Evolutionary conservation across 2,113 vertebrate species (phyloP), one percentile per base, ranked within the genome.

Genomic region (Lagopus leucura): DNA sequence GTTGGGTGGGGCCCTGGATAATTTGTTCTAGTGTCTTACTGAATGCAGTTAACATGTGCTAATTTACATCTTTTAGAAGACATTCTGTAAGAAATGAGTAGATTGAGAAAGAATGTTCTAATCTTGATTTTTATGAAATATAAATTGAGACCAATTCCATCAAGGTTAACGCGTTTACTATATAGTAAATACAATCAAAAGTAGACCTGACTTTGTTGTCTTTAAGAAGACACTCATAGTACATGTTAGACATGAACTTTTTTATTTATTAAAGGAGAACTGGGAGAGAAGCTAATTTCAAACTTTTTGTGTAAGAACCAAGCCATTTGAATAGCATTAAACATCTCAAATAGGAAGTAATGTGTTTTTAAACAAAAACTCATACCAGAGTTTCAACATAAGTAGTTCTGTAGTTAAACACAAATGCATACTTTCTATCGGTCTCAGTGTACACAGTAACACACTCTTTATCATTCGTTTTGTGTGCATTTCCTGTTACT

Each of bases 381-480:
- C 5, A 0, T 4, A 2, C 8, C 10, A 60, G 91, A 86, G 24
- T 71, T 93, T 83, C 52, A 71, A 20, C 28, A 48, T 55, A 74
- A 93, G 63, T 91, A 70, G 82, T 94, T 93, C 75, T 89, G 72
- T 85, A 85, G 77, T 77, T 63, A 45, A 89, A 36, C 48, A 87
- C 36, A 79, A 82, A 70, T 70, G 30, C 8, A 4, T 75, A 14
- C 7, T 69, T 89, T 67, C 65, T 73, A 6, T 85, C 4, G 1
- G 50, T 66, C 42, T 92, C 66, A 85, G 17, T 6, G 19, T 66
- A 63, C 30, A 89, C 32, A 16, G 43, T 8, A 78, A 8, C 40
- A 69, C 24, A 93, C 19, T n/a, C 24, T 92, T 94, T 74, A 87
- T 90, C 64, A 70, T 47, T 25, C 11, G 73, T 93, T 90, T 69